Evolutionary conservation across 2,113 vertebrate genomes (phyloP).

Genomic region (Sisor rabdophorus): DNA sequence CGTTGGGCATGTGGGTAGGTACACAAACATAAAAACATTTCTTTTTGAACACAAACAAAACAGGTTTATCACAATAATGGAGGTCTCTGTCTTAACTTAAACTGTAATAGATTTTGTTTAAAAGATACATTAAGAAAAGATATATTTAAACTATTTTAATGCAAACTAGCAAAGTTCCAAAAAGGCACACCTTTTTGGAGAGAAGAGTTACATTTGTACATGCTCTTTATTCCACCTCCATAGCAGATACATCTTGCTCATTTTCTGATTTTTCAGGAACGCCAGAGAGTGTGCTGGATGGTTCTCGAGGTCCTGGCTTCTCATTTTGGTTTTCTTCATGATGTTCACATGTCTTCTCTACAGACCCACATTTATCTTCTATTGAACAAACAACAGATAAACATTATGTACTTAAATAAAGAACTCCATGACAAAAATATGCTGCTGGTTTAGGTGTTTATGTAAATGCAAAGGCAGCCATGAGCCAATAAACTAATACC

Average conservation of each 20-base stretch:
- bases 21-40: neutral
- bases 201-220: neutral
- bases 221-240: conserved; percentile 77
- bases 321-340: conserved; percentile 41
- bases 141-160: conserved; percentile 1
- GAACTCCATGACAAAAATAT: neutral
- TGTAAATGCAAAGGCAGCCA: neutral
- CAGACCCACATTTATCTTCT: conserved; percentile 12
- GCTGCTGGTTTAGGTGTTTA: neutral
- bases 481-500: neutral
- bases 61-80: neutral
- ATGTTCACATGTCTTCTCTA: conserved; percentile 42
- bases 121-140: conserved; percentile 32
- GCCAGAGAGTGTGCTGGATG: neutral
- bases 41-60: neutral
- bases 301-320: conserved; percentile 52
- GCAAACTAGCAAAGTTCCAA: neutral
- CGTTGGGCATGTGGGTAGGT: neutral
- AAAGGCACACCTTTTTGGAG: neutral
- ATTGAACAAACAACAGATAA: neutral
- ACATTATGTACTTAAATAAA: conserved; percentile 14
- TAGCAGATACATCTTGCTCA: conserved; percentile 77
- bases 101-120: neutral
- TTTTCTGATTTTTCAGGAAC: conserved; percentile 57
- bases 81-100: neutral